These are phyloP conservation scores for Ardeotis arabs DNA, from an alignment of 2,113 vertebrate species.

Conservation along the genomic window DNA sequence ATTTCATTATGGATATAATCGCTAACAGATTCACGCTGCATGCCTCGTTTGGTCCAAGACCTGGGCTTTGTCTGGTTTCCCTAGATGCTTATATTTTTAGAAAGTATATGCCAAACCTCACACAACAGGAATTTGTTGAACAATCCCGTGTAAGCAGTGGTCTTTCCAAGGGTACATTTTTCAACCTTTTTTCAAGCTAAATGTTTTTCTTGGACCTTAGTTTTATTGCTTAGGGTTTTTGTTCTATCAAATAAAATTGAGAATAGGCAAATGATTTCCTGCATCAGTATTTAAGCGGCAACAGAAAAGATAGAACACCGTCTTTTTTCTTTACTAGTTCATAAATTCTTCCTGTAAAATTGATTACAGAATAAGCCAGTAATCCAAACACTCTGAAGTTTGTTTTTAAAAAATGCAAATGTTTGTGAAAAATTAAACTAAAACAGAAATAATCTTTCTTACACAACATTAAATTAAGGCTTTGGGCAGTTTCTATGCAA, in stretches of 20 bases:
- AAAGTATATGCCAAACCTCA: slow-evolving; percentile 79
- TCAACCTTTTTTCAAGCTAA: slow-evolving; percentile 75
- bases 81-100: slow-evolving; percentile 81
- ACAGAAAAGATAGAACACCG: slow-evolving; percentile 5
- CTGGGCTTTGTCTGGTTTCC: slow-evolving; percentile 80
- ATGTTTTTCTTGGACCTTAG: slow-evolving; percentile 74
- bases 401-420: slow-evolving; percentile 42
- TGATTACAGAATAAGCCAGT: slow-evolving; percentile 22
- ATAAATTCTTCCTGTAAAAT: slow-evolving; percentile 25
- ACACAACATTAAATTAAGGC: slow-evolving; percentile 4
- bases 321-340: slow-evolving; percentile 26
- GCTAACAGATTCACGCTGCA: slow-evolving; percentile 73
- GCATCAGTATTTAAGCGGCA: neutral
- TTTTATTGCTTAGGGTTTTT: slow-evolving; percentile 70
- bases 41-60: slow-evolving; percentile 75
- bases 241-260: slow-evolving; percentile 59
- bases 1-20: slow-evolving; percentile 76
- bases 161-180: slow-evolving; percentile 78
- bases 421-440: slow-evolving; percentile 34
- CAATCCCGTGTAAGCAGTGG: slow-evolving; percentile 79
- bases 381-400: slow-evolving; percentile 7
- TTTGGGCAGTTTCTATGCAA: neutral
- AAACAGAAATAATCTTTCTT: slow-evolving; percentile 9
- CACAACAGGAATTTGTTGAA: slow-evolving; percentile 81
- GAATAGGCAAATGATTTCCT: slow-evolving; percentile 55